Conservation (phyloP, 2,113 vertebrate genomes). For the Otus sunia region DNA sequence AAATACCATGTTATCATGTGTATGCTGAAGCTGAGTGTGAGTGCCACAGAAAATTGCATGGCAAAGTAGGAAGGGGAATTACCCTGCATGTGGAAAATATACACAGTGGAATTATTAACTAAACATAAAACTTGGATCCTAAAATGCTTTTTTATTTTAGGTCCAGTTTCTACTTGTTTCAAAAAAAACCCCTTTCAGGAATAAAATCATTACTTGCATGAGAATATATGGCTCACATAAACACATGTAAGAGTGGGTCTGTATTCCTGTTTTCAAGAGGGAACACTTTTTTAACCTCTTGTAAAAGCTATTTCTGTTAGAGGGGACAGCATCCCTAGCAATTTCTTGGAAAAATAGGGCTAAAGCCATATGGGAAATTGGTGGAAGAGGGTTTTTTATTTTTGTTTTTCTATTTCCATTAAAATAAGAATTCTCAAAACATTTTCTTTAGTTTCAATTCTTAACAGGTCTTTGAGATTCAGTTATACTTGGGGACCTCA, state of each 20-base stretch:
- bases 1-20: neutral
- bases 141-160: neutral
- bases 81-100: neutral
- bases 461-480: neutral
- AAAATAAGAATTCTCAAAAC: neutral
- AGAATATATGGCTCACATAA: neutral
- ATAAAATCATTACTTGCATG: neutral
- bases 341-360: neutral
- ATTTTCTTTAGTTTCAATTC: neutral
- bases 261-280: neutral
- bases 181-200: neutral
- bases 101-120: neutral
- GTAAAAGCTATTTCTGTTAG: neutral
- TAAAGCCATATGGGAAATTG: neutral
- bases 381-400: neutral
- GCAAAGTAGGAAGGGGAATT: neutral
- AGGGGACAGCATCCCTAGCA: neutral
- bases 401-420: neutral
- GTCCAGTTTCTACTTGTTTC: neutral
- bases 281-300: neutral
- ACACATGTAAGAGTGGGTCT: neutral
- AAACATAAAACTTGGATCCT: neutral
- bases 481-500: neutral
- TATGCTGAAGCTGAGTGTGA: neutral
- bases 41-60: neutral